Conservation (phyloP, 2,797 vertebrate genomes). For the Gephyroberyx darwinii region DNA sequence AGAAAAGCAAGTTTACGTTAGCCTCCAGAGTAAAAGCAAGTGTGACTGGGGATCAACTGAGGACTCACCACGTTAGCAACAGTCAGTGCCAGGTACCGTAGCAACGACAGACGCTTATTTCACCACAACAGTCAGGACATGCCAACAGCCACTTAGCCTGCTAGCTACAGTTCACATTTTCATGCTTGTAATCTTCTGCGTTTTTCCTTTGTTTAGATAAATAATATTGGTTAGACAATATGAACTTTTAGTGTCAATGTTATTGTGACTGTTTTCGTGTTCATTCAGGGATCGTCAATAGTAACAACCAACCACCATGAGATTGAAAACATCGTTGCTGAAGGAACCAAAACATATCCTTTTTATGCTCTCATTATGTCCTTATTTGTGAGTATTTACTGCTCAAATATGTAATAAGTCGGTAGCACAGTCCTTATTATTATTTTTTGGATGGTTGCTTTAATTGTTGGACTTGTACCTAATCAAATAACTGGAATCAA, state of each 20-base stretch:
- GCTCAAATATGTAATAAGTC: neutral
- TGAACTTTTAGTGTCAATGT: neutral
- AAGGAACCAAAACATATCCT: conserved; percentile 99
- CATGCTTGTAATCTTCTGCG: neutral
- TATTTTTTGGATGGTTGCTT: neutral
- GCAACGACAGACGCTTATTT: conserved; percentile 72
- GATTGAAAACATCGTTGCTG: conserved; percentile 91
- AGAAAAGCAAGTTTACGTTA: conserved; percentile 42
- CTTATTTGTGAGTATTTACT: neutral
- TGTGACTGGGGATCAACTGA: conserved; percentile 26
- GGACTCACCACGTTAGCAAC: conserved; percentile 67
- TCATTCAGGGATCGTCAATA: conserved; percentile 40
- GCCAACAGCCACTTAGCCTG: conserved; percentile 5
- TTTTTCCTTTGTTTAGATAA: neutral
- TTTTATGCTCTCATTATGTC: conserved; percentile 51
- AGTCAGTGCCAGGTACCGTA: conserved; percentile 65
- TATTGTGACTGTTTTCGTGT: conserved; percentile 5
- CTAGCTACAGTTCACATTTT: conserved; percentile 50
- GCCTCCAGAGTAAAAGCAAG: conserved; percentile 30
- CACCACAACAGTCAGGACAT: neutral
- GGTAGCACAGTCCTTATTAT: too few relatives aligned
- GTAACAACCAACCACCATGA: conserved; percentile 81
- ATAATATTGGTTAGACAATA: neutral
- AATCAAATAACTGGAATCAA: neutral
- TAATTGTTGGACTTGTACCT: neutral